A percentile compares a stretch with the other conserved stretches of the same genome.
These are phyloP conservation scores for Lathamus discolor DNA, from an alignment of 2,113 vertebrate species.

Conservation along the genomic window DNA sequence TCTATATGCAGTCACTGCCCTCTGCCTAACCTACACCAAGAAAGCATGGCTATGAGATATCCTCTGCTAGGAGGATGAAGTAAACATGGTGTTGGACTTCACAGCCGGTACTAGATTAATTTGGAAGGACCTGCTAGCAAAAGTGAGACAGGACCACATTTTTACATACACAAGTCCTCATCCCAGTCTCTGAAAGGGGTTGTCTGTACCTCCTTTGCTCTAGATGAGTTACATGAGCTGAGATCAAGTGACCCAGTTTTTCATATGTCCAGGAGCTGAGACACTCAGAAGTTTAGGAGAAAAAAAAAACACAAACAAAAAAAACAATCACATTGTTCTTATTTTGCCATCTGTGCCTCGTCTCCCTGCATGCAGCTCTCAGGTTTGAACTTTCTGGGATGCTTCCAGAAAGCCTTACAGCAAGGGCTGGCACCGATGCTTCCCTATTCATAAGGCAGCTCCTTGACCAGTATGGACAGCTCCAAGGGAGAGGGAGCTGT, in stretches of 20 bases:
- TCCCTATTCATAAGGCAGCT: neutral
- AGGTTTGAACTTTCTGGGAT: neutral
- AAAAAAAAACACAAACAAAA: neutral
- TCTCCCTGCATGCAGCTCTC: neutral
- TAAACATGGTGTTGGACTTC: neutral
- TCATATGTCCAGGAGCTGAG: neutral
- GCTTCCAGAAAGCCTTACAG: neutral
- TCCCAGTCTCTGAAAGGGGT: neutral
- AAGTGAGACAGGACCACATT: neutral
- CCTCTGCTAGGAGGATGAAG: neutral
- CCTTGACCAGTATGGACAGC: neutral
- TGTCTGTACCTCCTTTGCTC: neutral
- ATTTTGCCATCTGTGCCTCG: slow-evolving; percentile 5
- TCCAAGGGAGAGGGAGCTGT: neutral
- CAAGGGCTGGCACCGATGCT: neutral
- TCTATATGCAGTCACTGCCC: neutral
- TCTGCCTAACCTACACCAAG: neutral
- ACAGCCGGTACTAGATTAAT: neutral
- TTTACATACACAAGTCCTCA: neutral
- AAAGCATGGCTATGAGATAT: neutral
- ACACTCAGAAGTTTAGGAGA: neutral
- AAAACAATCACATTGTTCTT: neutral
- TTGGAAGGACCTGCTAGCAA: neutral
- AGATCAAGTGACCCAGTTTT: neutral
- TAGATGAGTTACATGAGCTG: neutral